phyloP scores from a whole-genome alignment of 2,113 vertebrate genomes.

The Rhodinocichla rosea region DNA sequence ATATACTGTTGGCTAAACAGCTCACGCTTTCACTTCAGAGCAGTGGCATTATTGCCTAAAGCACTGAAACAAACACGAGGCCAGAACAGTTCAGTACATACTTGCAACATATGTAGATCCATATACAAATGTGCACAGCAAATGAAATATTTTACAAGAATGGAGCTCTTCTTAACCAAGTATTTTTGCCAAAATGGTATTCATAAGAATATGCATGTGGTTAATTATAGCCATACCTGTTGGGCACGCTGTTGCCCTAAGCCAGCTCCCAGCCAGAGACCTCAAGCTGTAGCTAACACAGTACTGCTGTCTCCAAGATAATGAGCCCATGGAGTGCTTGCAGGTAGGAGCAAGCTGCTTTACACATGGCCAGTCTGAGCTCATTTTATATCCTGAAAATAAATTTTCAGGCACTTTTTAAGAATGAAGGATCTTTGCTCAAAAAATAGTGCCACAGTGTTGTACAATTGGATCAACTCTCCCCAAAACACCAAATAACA shows the following conservation, averaged over 20 bases:
- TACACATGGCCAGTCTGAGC: background rate
- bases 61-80: background rate
- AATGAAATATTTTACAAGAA: background rate
- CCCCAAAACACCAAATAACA: background rate
- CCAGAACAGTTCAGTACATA: background rate
- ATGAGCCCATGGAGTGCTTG: background rate
- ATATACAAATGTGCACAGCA: accelerated
- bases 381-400: background rate
- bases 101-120: background rate
- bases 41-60: background rate
- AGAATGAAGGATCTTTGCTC: background rate
- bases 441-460: background rate
- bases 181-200: background rate
- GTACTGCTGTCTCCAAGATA: background rate
- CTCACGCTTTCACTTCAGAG: background rate
- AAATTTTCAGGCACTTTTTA: background rate
- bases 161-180: background rate
- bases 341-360: background rate
- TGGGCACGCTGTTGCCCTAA: background rate
- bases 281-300: background rate
- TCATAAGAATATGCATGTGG: background rate
- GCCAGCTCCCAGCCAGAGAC: background rate
- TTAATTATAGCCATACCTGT: background rate
- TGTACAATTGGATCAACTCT: background rate
- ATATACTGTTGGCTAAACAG: background rate